These are phyloP conservation scores for Varroa destructor DNA, from an alignment of 1,140 invertebrate species.

Conservation along the genomic window DNA sequence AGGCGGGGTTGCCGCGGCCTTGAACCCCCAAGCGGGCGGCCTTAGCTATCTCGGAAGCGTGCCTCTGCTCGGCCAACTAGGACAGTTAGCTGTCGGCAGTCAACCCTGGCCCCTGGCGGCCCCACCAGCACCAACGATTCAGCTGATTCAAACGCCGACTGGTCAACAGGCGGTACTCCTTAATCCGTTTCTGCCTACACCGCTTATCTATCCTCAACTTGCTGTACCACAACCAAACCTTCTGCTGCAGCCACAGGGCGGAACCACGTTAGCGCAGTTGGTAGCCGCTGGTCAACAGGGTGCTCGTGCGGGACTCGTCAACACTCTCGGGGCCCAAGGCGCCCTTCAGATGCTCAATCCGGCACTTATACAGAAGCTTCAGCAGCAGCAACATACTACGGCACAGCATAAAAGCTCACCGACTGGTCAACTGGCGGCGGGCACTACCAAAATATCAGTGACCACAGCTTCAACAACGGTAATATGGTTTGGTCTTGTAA, in stretches of 20 bases:
- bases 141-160: constrained; percentile 21
- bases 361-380: constrained; percentile 9
- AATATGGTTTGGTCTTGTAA: too few species aligned
- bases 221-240: constrained; percentile 3
- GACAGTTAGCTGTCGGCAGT: neutral
- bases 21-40: constrained; percentile 7
- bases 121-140: constrained; percentile 3
- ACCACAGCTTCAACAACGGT: neutral
- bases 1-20: too few species aligned
- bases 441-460: neutral
- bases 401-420: neutral
- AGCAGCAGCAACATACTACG: constrained; percentile 5
- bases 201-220: constrained; percentile 13
- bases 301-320: neutral
- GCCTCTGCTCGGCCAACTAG: neutral
- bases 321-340: constrained; percentile 6
- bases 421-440: neutral
- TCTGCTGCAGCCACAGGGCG: constrained; percentile 9
- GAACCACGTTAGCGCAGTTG: neutral
- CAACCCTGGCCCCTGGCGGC: constrained; percentile 11
- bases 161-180: constrained; percentile 13
- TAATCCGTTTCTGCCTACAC: constrained; percentile 16
- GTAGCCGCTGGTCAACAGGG: constrained; percentile 3
- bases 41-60: neutral
- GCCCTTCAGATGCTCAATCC: constrained; percentile 8